Base-by-base conservation (phyloP, 2,797 vertebrate genomes). In the Sebastes cheni region DNA sequence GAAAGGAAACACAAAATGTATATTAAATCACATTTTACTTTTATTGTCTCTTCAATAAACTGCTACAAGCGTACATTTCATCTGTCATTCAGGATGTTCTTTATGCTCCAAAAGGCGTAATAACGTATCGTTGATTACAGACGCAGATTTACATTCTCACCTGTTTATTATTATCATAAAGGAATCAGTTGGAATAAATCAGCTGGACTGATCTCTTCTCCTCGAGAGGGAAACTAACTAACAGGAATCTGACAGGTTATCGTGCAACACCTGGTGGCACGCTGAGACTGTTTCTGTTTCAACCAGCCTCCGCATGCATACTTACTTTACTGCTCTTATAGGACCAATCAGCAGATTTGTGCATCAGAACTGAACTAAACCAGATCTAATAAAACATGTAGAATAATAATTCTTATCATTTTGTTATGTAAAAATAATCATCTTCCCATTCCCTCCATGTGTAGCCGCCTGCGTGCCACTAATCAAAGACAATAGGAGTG, bases 1-100 rank as follows among this genome's bases (percentile, higher is more conserved):
- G 8, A 42, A 61, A 50, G 4, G 8, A 42, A 61, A 50, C 23
- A 50, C n/a, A 72, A 72, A 5, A 8, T 8, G 16, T 20, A 27
- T 76, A 82, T 54, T 46, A 85, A 87, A 84, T 81, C 32, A 54
- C 8, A 4, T 62, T 42, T 79, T 23, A 78, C 12, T 1, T 82
- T 87, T 73, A 86, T 87, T 83, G 32, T 50, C n/a, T 66, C 22
- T 82, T 79, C 16, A 72, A 18, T 61, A 46, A 61, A 36, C 23
- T 46, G 5, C 65, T 85, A 86, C 69, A 82, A 82, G 84, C 78
- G 50, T 62, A 78, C 71, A 75, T 72, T 77, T 86, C 56, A 16
- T 60, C 60, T 23, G 66, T 87, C 77, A 50, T 72, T 78, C 67
- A 12, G 72, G 50, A 77, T 22, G 4, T 27, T 36, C 36, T 36